Evolutionary conservation across 53 echinoderm and acorn worm genomes (phyloP).

Genomic region (Antedon mediterranea): DNA sequence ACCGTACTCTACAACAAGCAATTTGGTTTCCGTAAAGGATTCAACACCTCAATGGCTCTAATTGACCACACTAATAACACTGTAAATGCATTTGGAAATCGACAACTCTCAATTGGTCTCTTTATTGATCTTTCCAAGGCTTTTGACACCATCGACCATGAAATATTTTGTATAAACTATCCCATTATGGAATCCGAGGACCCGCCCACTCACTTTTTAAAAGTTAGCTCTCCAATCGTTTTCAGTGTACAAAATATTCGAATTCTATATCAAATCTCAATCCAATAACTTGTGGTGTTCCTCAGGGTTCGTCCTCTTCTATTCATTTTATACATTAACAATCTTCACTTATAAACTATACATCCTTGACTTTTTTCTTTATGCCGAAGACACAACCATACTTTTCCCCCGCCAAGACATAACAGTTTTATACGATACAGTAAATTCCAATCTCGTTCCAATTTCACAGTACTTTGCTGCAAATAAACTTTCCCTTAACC

Average conservation of each 20-base stretch:
- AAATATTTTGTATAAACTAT: slow-evolving; percentile 10
- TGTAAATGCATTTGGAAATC: slow-evolving; percentile 4
- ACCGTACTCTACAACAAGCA: slow-evolving; percentile 3
- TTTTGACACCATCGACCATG: slow-evolving; percentile 14
- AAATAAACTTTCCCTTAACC: neutral
- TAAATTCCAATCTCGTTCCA: neutral
- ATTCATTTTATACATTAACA: neutral
- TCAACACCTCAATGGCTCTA: slow-evolving; percentile 1
- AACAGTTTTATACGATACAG: neutral
- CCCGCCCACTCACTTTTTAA: slow-evolving; percentile 3
- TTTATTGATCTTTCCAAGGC: slow-evolving; percentile 14
- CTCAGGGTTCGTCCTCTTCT: slow-evolving; percentile 4
- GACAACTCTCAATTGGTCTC: slow-evolving; percentile 1
- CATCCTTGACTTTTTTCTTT: neutral
- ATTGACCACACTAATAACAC: slow-evolving; percentile 11
- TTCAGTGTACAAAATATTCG: slow-evolving; percentile 2
- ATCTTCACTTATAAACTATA: no score
- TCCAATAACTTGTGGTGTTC: neutral
- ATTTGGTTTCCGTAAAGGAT: slow-evolving; percentile 11
- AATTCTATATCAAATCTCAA: neutral
- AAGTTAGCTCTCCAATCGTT: slow-evolving; percentile 3
- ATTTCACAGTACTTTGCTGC: neutral
- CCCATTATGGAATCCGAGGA: slow-evolving; percentile 10
- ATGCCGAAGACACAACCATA: slow-evolving; percentile 16
- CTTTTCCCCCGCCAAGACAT: neutral